Evolutionary conservation across 2,888 invertebrate genomes (phyloP).

Genomic region (Pseudoips prasinana): DNA sequence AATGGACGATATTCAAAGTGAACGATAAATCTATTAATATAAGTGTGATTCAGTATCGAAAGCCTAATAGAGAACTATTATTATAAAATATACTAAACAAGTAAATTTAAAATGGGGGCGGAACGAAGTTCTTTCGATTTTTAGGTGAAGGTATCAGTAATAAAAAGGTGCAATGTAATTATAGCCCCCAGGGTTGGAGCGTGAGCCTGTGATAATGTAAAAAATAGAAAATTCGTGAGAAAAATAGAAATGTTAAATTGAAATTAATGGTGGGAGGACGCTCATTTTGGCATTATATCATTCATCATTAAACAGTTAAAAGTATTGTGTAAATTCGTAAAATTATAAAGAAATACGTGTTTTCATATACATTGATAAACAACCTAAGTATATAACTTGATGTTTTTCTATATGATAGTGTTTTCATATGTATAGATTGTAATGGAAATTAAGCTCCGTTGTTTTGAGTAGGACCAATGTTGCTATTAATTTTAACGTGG

Average conservation of each 20-base stretch:
- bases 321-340: slow-evolving; percentile 37
- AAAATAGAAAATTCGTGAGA: slow-evolving; percentile 51
- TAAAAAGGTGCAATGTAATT: slow-evolving; percentile 66
- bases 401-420: slow-evolving; percentile 61
- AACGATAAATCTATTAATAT: slow-evolving; percentile 24
- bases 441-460: slow-evolving; percentile 27
- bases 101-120: slow-evolving; percentile 40
- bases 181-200: slow-evolving; percentile 67
- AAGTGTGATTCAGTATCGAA: slow-evolving; percentile 44
- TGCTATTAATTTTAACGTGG: slow-evolving; percentile 38
- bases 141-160: slow-evolving; percentile 54
- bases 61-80: slow-evolving; percentile 45
- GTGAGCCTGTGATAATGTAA: slow-evolving; percentile 77
- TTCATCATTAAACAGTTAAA: slow-evolving; percentile 20
- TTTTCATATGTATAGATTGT: slow-evolving; percentile 41
- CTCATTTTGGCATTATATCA: slow-evolving; percentile 42
- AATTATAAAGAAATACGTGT: slow-evolving; percentile 56
- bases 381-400: slow-evolving; percentile 45
- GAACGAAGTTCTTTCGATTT: slow-evolving; percentile 54
- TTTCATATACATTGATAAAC: slow-evolving; percentile 59
- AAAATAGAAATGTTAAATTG: slow-evolving; percentile 45
- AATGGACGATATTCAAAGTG: slow-evolving; percentile 23
- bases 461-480: slow-evolving; percentile 61
- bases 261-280: slow-evolving; percentile 54
- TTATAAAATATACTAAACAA: slow-evolving; percentile 21